These are phyloP conservation scores for Drosophila elegans DNA, from an alignment of 1,140 invertebrate species.

Conservation along the genomic window DNA sequence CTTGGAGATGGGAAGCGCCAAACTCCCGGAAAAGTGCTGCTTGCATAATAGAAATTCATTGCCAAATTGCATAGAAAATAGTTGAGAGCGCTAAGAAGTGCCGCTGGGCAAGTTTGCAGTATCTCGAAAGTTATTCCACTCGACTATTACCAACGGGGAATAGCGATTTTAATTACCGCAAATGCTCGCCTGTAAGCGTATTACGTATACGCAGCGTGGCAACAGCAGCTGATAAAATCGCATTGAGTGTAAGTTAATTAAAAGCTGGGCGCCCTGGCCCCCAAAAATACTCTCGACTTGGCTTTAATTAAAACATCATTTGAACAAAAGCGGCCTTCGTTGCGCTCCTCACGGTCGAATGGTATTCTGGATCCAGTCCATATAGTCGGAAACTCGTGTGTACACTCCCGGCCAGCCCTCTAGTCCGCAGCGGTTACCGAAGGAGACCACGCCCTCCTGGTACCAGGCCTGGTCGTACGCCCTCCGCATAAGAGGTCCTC, in stretches of 20 bases:
- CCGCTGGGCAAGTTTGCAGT: constrained; percentile 50
- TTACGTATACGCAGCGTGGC: constrained; percentile 72
- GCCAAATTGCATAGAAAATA: constrained; percentile 82
- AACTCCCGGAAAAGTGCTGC: constrained; percentile 29
- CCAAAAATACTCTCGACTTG: constrained; percentile 41
- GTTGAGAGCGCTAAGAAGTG: constrained; percentile 53
- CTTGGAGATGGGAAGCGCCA: constrained; percentile 14
- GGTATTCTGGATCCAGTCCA: constrained; percentile 89
- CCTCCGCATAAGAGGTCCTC: constrained; percentile 90
- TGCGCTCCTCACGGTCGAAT: constrained; percentile 79
- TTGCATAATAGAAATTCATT: constrained; percentile 80
- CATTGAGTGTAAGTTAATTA: constrained; percentile 77
- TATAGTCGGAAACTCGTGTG: constrained; percentile 88
- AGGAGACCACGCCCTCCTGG: constrained; percentile 89
- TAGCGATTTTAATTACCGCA: constrained; percentile 78
- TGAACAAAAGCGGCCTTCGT: constrained; percentile 49
- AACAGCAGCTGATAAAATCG: constrained; percentile 75
- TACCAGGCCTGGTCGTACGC: constrained; percentile 77
- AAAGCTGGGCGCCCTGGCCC: constrained; percentile 44
- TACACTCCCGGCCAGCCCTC: constrained; percentile 91
- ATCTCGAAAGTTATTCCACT: constrained; percentile 56
- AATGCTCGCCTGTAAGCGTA: constrained; percentile 68
- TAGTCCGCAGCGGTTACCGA: constrained; percentile 91
- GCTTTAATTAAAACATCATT: constrained; percentile 75
- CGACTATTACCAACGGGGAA: constrained; percentile 12